Percentiles rank a stretch among this genome's conserved stretches.
phyloP scores from a whole-genome alignment of 37 sponge, comb jelly and placozoan species.

The Halichondria panicea region DNA sequence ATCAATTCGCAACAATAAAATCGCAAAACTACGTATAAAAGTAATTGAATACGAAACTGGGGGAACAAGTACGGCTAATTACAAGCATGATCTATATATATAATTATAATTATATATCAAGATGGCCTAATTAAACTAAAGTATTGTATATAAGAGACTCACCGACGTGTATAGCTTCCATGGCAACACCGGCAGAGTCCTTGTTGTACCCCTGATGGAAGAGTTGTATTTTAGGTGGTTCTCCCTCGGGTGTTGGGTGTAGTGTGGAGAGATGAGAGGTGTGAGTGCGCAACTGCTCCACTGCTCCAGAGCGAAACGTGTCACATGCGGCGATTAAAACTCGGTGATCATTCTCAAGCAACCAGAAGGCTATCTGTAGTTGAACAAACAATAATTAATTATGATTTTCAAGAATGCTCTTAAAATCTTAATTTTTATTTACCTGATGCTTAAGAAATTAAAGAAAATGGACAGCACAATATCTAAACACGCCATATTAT shows the following conservation, averaged over 20 bases:
- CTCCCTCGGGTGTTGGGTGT: conserved; percentile 63
- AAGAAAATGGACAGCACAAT: too few species aligned
- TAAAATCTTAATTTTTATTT: too few species aligned
- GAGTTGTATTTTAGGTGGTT: conserved; percentile 56
- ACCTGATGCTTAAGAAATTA: too few species aligned
- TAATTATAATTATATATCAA: too few species aligned
- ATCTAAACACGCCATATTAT: too few species aligned
- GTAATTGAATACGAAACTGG: too few species aligned
- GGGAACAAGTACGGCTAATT: too few species aligned
- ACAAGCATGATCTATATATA: too few species aligned
- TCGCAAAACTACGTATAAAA: too few species aligned
- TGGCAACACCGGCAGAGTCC: conserved; percentile 86
- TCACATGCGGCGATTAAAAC: conserved; percentile 94
- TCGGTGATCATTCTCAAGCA: conserved; percentile 86
- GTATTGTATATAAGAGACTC: too few species aligned
- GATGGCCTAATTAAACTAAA: too few species aligned
- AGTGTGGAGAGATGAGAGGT: conserved; percentile 61
- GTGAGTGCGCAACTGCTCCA: conserved; percentile 96
- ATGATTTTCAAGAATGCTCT: not conserved
- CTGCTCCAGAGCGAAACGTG: conserved; percentile 96
- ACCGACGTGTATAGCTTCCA: conserved; percentile 78
- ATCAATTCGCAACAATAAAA: too few species aligned
- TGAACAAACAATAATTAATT: not conserved
- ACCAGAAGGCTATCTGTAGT: conserved; percentile 83
- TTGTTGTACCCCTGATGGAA: conserved; percentile 85